A percentile compares a stretch with the other conserved stretches of the same genome.
phyloP scores from a whole-genome alignment of 2,888 invertebrate genomes.

The Euzetes globulus region DNA sequence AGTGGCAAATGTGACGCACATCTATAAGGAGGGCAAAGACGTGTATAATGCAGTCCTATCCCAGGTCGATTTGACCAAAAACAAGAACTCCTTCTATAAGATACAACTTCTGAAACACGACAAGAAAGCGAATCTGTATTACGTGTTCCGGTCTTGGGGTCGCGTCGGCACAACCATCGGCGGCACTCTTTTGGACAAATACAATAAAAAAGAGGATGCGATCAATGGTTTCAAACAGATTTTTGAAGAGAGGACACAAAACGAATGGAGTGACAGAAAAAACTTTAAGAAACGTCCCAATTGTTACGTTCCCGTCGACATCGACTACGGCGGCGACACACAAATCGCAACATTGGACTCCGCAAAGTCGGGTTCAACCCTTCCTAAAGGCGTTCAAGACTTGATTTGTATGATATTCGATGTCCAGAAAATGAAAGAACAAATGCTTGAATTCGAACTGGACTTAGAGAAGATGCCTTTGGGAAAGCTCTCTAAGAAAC shows the following conservation, averaged over 20 bases:
- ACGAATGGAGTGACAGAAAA: slow-evolving; percentile 61
- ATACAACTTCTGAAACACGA: slow-evolving; percentile 79
- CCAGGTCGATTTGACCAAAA: slow-evolving; percentile 71
- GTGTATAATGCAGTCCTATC: slow-evolving; percentile 74
- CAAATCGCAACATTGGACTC: slow-evolving; percentile 31
- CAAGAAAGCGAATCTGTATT: slow-evolving; percentile 54
- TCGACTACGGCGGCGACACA: slow-evolving; percentile 63
- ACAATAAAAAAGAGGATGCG: slow-evolving; percentile 54
- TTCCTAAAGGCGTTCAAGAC: slow-evolving; percentile 69
- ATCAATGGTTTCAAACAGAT: slow-evolving; percentile 56
- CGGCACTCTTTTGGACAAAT: slow-evolving; percentile 57
- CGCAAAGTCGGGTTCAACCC: slow-evolving; percentile 55
- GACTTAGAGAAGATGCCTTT: slow-evolving; percentile 97
- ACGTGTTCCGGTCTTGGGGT: slow-evolving; percentile 89
- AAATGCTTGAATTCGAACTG: slow-evolving; percentile 86
- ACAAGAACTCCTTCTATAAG: slow-evolving; percentile 91
- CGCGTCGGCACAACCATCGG: slow-evolving; percentile 92
- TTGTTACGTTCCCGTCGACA: slow-evolving; percentile 73
- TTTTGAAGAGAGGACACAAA: slow-evolving; percentile 74
- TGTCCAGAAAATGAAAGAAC: slow-evolving; percentile 79
- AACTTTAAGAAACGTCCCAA: slow-evolving; percentile 65
- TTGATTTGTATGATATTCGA: slow-evolving; percentile 82
- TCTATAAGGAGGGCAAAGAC: slow-evolving; percentile 48
- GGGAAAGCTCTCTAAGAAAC: slow-evolving; percentile 84
- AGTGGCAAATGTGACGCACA: slow-evolving; percentile 65